Evolutionary conservation across 1,140 invertebrate genomes (phyloP), one percentile per base, ranked within the genome.

Genomic region (Argopecten irradians): DNA sequence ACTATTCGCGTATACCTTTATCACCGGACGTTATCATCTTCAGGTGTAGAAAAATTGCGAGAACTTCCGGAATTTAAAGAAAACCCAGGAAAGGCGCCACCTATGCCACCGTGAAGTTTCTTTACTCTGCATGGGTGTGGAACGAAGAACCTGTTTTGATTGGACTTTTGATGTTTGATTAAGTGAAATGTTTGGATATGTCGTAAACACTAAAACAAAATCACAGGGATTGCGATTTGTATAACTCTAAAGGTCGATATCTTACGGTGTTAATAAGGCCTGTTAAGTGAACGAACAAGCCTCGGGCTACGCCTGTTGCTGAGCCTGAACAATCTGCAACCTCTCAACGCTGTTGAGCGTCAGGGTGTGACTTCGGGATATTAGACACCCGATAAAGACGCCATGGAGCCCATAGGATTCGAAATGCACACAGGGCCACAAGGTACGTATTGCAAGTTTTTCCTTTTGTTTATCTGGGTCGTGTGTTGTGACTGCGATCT

Each of bases 51-150:
- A 71, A 71, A n/a, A 71, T 71, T 71, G 8, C 55, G 55, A 71
- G 55, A 5, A 71, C 55, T 71, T 28, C 55, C 55, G 55, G 55
- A 71, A 71, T 5, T n/a, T 22, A 71, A 71, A 71, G 55, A 71
- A 71, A 71, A 71, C 22, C 55, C 55, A 71, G 55, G 55, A 28
- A 71, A 71, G n/a, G 55, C 55, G 55, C 55, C 55, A 71, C 55
- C 55, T 71, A 71, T n/a, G n/a, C 55, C 55, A 28, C 14, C 14
- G 55, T 71, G n/a, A 46, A 7, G 22, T n/a, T 39, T 71, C n/a
- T 71, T 71, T n/a, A 71, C 55, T 28, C 55, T 22, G 22, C 1
- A 5, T 5, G n/a, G 55, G 55, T 71, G 55, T 71, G 55, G 43
- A 71, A 28, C 55, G 55, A 71, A 28, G n/a, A 71, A 71, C 55